Evolutionary conservation across 2,888 invertebrate genomes (phyloP).

Genomic region (Thera britannica): DNA sequence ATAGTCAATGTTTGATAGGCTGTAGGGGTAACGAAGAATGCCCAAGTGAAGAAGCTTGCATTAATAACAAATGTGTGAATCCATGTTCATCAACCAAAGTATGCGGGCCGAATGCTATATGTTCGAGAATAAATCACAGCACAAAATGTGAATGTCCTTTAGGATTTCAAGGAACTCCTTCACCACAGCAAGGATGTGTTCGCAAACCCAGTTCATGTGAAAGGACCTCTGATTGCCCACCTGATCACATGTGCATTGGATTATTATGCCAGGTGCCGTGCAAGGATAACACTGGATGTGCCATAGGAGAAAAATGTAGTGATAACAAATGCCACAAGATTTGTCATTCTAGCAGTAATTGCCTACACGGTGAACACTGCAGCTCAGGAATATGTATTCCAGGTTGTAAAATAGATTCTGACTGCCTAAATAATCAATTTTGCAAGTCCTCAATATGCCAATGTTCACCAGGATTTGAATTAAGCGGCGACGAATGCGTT

Average conservation of each 20-base stretch:
- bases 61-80: conserved; percentile 93
- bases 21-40: conserved; percentile 94
- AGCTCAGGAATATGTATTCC: conserved; percentile 91
- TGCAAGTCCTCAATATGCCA: conserved; percentile 90
- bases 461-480: conserved; percentile 90
- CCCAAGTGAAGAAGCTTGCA: conserved; percentile 89
- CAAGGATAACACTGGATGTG: conserved; percentile 89
- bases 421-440: conserved; percentile 91
- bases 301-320: conserved; percentile 93
- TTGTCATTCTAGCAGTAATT: conserved; percentile 95
- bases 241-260: conserved; percentile 90
- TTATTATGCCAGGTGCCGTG: conserved; percentile 92
- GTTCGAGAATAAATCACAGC: conserved; percentile 89
- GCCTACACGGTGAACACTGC: conserved; percentile 95
- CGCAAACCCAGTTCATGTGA: conserved; percentile 90
- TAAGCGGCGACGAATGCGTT: conserved; percentile 89
- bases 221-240: conserved; percentile 89
- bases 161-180: conserved; percentile 94
- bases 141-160: conserved; percentile 92
- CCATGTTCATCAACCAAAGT: conserved; percentile 91
- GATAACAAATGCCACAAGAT: conserved; percentile 92
- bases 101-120: conserved; percentile 94
- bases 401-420: conserved; percentile 92
- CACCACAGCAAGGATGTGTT: conserved; percentile 95
- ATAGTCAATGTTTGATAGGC: conserved; percentile 91